Evolutionary conservation across 2,888 invertebrate genomes (phyloP).

Genomic region (Gisinianus flammeolus): DNA sequence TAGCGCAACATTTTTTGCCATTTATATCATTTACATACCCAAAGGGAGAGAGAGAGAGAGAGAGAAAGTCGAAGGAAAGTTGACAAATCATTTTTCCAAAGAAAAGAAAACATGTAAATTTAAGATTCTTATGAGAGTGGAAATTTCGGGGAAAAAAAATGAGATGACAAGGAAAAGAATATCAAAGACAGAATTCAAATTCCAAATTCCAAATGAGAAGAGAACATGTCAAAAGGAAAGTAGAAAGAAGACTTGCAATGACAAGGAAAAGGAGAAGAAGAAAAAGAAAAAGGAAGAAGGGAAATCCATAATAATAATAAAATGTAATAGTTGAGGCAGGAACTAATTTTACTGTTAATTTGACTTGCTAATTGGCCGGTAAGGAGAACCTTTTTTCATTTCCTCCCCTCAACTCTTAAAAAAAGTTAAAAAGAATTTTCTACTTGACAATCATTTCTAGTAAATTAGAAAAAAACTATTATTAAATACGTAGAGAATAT

Average conservation of each 20-base stretch:
- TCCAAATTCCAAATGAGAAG: neutral
- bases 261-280: neutral
- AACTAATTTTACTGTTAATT: conserved; percentile 37
- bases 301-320: too few relatives aligned
- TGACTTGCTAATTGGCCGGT: conserved; percentile 31
- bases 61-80: neutral
- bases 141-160: neutral
- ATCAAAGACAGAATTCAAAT: neutral
- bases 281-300: neutral
- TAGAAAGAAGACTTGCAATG: neutral
- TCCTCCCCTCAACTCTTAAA: conserved; percentile 7
- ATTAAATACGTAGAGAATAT: conserved; percentile 6
- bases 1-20: too few relatives aligned
- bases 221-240: neutral
- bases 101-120: too few relatives aligned
- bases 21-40: too few relatives aligned
- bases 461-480: conserved; percentile 14
- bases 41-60: neutral
- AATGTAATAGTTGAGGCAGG: neutral
- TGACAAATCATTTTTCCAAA: too few relatives aligned
- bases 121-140: neutral
- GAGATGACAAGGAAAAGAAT: neutral
- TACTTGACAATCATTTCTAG: neutral
- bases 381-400: conserved; percentile 32
- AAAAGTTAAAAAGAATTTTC: neutral